Percentiles rank a stretch among this genome's conserved stretches.
Evolutionary conservation across 2,113 vertebrate genomes (phyloP).

Genomic region (Eulemur macaco): DNA sequence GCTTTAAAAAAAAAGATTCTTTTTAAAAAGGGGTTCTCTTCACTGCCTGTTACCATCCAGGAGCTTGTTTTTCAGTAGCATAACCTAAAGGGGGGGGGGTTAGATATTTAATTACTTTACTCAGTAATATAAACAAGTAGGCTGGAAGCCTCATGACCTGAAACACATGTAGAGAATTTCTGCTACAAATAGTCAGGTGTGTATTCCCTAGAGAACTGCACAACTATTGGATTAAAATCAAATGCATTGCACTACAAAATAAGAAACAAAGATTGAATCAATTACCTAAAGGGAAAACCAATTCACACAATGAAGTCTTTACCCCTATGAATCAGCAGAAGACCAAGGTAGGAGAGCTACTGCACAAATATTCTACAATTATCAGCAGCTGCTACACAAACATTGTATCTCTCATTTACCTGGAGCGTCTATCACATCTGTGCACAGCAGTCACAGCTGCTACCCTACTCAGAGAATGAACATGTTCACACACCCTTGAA

Average conservation of each 20-base stretch:
- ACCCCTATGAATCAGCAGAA: neutral
- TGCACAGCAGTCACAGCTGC: constrained; percentile 70
- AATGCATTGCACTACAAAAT: constrained; percentile 49
- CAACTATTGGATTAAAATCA: constrained; percentile 53
- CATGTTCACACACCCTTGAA: constrained; percentile 42
- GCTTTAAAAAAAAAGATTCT: neutral
- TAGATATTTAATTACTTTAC: neutral
- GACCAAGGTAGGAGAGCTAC: constrained; percentile 1
- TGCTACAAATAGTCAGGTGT: neutral
- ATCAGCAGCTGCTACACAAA: constrained; percentile 63
- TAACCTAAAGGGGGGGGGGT: neutral
- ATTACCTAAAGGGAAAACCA: constrained; percentile 46
- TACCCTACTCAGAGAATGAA: constrained; percentile 18
- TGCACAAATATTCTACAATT: neutral
- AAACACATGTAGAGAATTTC: neutral
- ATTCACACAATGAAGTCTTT: neutral
- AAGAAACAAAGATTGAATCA: constrained; percentile 51
- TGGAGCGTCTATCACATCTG: constrained; percentile 65
- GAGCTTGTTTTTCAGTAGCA: constrained; percentile 29
- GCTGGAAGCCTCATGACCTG: neutral
- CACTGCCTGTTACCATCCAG: neutral
- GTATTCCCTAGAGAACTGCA: neutral
- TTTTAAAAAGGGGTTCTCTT: neutral
- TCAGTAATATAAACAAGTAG: constrained; percentile 14
- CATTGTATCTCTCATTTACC: constrained; percentile 50